These are phyloP conservation scores for Andrena bicolor DNA, from an alignment of 2,888 invertebrate species.

Conservation along the genomic window DNA sequence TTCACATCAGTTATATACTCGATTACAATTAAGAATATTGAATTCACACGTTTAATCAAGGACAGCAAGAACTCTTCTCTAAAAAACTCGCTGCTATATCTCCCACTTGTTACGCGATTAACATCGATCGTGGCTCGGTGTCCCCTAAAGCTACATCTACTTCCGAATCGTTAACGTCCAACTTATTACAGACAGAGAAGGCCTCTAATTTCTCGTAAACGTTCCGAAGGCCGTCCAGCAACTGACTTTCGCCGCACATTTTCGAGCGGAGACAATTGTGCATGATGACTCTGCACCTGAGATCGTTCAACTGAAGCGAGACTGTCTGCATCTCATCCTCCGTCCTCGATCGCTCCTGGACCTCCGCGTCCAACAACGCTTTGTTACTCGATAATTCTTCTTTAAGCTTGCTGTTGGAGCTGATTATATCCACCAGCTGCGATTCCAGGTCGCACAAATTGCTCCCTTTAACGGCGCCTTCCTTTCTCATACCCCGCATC, in stretches of 20 bases:
- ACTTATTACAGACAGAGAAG: neutral
- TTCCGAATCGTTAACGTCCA: neutral
- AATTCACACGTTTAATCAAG: too few species aligned
- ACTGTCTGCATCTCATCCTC: constrained; percentile 65
- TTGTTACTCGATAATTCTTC: constrained; percentile 54
- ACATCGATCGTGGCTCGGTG: neutral
- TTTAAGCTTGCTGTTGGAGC: constrained; percentile 60
- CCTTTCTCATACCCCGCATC: neutral
- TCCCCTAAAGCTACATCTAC: neutral
- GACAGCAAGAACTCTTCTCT: neutral
- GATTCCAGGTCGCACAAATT: constrained; percentile 24
- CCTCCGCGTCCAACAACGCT: constrained; percentile 57
- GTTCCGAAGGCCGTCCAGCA: constrained; percentile 59
- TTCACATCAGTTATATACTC: too few species aligned
- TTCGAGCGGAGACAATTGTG: constrained; percentile 48
- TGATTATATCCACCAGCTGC: constrained; percentile 47
- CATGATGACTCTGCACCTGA: constrained; percentile 55
- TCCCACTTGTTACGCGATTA: neutral
- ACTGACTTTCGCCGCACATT: constrained; percentile 48
- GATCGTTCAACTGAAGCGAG: constrained; percentile 56
- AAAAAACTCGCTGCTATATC: neutral
- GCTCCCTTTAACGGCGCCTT: neutral
- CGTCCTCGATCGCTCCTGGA: constrained; percentile 52
- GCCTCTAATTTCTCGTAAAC: constrained; percentile 62
- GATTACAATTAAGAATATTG: too few species aligned